phyloP scores from a whole-genome alignment of 1,140 invertebrate species.

The Pogonomyrmex californicus region DNA sequence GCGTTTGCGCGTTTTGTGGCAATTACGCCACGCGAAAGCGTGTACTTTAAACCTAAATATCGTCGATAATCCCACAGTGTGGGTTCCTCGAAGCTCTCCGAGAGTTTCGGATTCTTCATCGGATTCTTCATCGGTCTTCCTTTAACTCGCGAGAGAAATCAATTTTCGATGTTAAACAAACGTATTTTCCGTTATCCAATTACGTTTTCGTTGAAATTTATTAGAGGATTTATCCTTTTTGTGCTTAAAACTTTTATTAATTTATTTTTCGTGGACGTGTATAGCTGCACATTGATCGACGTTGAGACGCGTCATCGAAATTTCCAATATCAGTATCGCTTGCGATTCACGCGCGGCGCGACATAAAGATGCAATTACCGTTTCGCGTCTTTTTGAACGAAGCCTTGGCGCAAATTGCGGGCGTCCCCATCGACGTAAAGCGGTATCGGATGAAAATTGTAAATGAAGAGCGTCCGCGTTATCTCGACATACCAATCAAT shows the following conservation, averaged over 20 bases:
- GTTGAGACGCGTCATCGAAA: slow-evolving; percentile 2
- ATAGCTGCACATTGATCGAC: neutral
- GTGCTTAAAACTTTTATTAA: neutral
- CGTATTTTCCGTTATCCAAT: neutral
- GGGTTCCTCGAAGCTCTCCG: neutral
- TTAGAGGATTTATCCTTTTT: neutral
- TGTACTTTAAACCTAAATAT: neutral
- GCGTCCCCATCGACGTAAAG: slow-evolving; percentile 20
- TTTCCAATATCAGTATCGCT: slow-evolving; percentile 46
- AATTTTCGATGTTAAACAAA: neutral
- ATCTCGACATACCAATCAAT: slow-evolving; percentile 56
- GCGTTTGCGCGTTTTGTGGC: slow-evolving; percentile 17
- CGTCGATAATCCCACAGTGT: neutral
- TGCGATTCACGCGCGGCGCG: neutral
- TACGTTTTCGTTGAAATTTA: neutral
- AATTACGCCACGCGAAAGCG: slow-evolving; percentile 14
- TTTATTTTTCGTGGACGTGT: neutral
- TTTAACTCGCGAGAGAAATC: neutral
- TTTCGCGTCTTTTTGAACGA: slow-evolving; percentile 15
- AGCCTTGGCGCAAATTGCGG: slow-evolving; percentile 52
- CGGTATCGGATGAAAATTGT: slow-evolving; percentile 32
- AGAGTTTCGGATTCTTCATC: neutral
- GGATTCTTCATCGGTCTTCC: neutral
- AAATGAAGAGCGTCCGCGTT: slow-evolving; percentile 48
- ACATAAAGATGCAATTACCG: slow-evolving; percentile 32